Evolutionary conservation across 2,888 invertebrate genomes (phyloP).

Genomic region (Dromius quadrimaculatus): DNA sequence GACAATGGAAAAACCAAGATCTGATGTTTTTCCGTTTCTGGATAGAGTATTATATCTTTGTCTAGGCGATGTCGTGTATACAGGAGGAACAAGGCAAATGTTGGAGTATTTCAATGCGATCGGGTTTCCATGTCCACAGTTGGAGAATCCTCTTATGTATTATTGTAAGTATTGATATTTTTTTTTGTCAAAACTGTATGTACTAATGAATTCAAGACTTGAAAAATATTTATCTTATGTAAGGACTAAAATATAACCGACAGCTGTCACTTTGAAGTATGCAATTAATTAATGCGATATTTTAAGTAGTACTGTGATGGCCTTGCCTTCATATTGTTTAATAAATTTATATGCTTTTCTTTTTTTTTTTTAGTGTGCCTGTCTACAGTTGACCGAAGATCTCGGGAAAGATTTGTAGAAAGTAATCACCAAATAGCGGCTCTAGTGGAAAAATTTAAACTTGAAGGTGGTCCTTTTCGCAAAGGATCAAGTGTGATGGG

Average conservation of each 20-base stretch:
- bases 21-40: constrained; percentile 95
- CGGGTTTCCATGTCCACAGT: constrained; percentile 95
- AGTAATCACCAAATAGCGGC: constrained; percentile 94
- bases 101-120: constrained; percentile 95
- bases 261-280: too few relatives aligned
- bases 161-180: constrained; percentile 77
- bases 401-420: constrained; percentile 91
- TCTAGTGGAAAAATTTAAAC: constrained; percentile 90
- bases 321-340: too few relatives aligned
- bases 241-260: too few relatives aligned
- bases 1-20: constrained; percentile 93
- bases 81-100: constrained; percentile 92
- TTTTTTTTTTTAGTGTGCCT: constrained; percentile 73
- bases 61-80: constrained; percentile 91
- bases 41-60: constrained; percentile 92
- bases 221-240: too few relatives aligned
- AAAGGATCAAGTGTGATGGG: constrained; percentile 73
- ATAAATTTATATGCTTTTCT: too few relatives aligned
- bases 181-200: background rate
- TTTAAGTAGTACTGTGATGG: too few relatives aligned
- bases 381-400: constrained; percentile 82
- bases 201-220: too few relatives aligned
- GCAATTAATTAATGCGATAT: too few relatives aligned
- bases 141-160: constrained; percentile 98
- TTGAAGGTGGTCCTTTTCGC: constrained; percentile 83